Evolutionary conservation across 2,797 vertebrate genomes (phyloP).

Genomic region (Carduelis carduelis): DNA sequence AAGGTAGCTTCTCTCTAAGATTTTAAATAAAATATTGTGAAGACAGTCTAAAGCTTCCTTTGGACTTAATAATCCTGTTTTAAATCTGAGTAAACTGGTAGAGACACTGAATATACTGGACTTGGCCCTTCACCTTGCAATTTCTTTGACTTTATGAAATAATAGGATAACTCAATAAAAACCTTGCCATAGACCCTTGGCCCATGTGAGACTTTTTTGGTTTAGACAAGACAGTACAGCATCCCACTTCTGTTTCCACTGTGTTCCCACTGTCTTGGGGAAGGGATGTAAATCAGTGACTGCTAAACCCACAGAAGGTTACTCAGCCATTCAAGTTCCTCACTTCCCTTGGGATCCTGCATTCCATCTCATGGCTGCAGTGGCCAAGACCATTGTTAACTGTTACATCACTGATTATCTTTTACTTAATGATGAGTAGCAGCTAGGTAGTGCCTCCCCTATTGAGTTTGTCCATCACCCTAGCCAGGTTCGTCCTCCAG

Average conservation of each 20-base stretch:
- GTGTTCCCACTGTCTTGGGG: rapidly evolving
- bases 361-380: background rate
- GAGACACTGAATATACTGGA: background rate
- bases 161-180: background rate
- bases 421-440: background rate
- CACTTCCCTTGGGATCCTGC: background rate
- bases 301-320: background rate
- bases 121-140: background rate
- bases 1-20: background rate
- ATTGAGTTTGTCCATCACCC: background rate
- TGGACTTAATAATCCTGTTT: background rate
- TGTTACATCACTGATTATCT: background rate
- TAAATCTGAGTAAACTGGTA: background rate
- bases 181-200: background rate
- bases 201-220: background rate
- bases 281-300: background rate
- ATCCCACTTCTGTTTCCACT: background rate
- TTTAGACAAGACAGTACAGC: background rate
- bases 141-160: background rate
- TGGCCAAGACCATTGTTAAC: background rate
- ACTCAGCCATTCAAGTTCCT: background rate
- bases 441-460: background rate
- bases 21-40: background rate
- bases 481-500: background rate
- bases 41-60: background rate